phyloP scores from a whole-genome alignment of 1,140 invertebrate species.

The Oryctes rhinoceros region DNA sequence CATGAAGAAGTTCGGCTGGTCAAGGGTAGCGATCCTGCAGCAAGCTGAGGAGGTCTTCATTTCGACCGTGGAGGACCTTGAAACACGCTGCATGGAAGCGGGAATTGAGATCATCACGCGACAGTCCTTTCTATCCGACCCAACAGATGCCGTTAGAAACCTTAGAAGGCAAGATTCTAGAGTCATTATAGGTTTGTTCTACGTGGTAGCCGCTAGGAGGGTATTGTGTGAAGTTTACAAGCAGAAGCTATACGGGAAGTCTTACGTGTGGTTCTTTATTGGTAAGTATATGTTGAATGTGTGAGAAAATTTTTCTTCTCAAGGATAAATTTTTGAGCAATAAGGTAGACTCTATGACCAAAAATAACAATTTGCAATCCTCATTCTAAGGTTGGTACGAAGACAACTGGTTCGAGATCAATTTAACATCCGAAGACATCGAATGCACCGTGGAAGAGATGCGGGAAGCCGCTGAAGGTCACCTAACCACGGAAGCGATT shows the following conservation, averaged over 20 bases:
- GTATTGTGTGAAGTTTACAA: slow-evolving; percentile 98
- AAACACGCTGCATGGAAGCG: slow-evolving; percentile 92
- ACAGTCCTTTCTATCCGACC: slow-evolving; percentile 97
- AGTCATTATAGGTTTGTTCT: slow-evolving; percentile 98
- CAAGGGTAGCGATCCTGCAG: slow-evolving; percentile 94
- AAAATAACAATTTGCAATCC: too few species aligned
- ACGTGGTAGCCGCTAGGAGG: slow-evolving; percentile 93
- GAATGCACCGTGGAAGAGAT: slow-evolving; percentile 95
- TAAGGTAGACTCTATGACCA: too few species aligned
- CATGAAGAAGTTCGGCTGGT: slow-evolving; percentile 97
- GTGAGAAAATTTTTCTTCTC: too few species aligned
- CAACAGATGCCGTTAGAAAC: slow-evolving; percentile 94
- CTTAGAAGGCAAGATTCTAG: slow-evolving; percentile 92
- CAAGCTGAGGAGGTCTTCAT: slow-evolving; percentile 99
- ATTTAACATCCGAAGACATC: slow-evolving; percentile 87
- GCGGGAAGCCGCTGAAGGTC: slow-evolving; percentile 92
- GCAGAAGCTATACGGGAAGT: slow-evolving; percentile 92
- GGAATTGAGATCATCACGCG: slow-evolving; percentile 82
- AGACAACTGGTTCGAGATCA: slow-evolving; percentile 97
- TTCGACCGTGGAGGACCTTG: slow-evolving; percentile 97
- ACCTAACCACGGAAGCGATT: slow-evolving; percentile 96
- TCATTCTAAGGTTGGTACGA: slow-evolving; percentile 90
- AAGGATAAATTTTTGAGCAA: too few species aligned
- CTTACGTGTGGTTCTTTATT: slow-evolving; percentile 99
- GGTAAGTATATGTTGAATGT: slow-evolving; percentile 69